Percentiles rank a stretch among this genome's conserved stretches.
Conservation (phyloP, 2,113 vertebrate genomes). For the Alethe castanea region DNA sequence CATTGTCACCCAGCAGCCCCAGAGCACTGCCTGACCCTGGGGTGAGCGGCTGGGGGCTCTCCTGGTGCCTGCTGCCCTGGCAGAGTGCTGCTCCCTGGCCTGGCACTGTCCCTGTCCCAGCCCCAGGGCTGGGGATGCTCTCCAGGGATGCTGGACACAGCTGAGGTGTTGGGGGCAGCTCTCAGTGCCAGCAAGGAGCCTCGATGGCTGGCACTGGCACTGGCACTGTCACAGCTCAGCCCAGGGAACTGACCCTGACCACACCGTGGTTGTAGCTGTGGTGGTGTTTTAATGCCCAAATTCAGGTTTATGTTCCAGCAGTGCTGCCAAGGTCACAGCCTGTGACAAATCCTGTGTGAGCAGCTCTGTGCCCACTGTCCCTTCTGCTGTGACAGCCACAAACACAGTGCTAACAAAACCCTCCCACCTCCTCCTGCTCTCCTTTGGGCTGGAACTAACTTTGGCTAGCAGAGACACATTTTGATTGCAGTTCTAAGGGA, state of each 20-base stretch:
- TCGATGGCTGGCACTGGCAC: fast-evolving
- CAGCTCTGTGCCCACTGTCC: not conserved
- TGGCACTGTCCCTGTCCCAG: fast-evolving
- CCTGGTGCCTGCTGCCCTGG: fast-evolving
- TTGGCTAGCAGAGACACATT: not conserved
- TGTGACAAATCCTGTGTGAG: not conserved
- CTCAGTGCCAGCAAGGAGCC: not conserved
- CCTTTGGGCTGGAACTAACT: not conserved
- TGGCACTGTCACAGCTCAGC: not conserved
- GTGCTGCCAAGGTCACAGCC: fast-evolving
- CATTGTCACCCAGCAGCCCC: fast-evolving
- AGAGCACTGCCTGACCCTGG: fast-evolving
- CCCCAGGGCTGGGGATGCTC: not conserved
- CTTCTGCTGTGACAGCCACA: no score
- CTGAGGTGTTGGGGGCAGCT: not conserved
- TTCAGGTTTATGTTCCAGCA: not conserved
- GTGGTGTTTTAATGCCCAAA: not conserved
- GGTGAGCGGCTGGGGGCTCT: not conserved
- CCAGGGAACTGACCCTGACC: fast-evolving
- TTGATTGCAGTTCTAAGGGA: not conserved
- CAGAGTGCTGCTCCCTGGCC: not conserved
- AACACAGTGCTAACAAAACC: not conserved
- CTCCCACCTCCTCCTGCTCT: not conserved
- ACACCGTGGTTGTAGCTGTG: fast-evolving
- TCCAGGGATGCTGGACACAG: not conserved